Conservation (phyloP, 2,888 invertebrate species). For the Odontothrips loti region DNA sequence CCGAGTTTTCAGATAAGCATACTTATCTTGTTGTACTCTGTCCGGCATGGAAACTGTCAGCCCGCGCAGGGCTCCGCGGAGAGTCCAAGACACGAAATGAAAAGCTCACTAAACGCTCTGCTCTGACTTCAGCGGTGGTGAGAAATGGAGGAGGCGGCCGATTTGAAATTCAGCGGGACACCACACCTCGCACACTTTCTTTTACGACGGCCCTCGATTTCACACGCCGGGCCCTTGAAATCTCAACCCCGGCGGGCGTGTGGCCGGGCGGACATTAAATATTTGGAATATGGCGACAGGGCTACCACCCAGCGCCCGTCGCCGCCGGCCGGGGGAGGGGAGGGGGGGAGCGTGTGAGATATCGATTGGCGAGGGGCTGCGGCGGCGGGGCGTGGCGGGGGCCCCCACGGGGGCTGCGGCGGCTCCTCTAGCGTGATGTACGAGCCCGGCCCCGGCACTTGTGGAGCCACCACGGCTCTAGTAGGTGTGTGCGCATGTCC, state of each 20-base stretch:
- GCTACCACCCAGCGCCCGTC: neutral
- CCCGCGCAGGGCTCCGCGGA: no score
- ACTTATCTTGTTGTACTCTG: no score
- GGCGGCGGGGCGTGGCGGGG: neutral
- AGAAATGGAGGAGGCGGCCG: no score
- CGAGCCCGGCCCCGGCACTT: neutral
- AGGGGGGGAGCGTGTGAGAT: neutral
- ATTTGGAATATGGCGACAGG: constrained; percentile 22
- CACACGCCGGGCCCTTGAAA: neutral
- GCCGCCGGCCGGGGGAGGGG: neutral
- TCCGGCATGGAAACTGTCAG: no score
- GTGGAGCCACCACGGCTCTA: neutral
- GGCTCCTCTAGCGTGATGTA: neutral
- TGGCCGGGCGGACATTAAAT: neutral
- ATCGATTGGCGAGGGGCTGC: constrained; percentile 19
- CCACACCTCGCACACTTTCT: no score
- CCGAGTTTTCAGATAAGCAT: no score
- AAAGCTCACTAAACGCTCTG: no score
- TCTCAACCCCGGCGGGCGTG: neutral
- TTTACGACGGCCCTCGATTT: no score
- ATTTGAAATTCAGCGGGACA: no score
- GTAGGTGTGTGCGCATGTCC: no score
- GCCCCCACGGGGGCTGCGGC: neutral
- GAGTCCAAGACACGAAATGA: no score
- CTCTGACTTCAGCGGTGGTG: no score